Conservation (phyloP, 2,888 invertebrate genomes). For the Icerya purchasi region DNA sequence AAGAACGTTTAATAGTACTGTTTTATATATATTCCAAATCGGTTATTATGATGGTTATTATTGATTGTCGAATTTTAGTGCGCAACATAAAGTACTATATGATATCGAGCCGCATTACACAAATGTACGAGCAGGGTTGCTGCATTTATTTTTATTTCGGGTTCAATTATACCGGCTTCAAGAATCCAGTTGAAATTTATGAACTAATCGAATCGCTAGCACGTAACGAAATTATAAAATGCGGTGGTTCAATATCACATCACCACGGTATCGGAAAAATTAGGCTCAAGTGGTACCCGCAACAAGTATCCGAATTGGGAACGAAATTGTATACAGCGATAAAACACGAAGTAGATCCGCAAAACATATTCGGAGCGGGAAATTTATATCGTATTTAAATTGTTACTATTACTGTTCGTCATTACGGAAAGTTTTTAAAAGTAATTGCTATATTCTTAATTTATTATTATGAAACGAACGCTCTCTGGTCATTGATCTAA, state of each 20-base stretch:
- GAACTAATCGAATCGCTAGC: conserved; percentile 73
- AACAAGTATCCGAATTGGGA: conserved; percentile 62
- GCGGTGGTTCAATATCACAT: conserved; percentile 81
- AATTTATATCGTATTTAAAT: conserved; percentile 39
- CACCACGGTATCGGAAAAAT: conserved; percentile 93
- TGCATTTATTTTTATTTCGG: conserved; percentile 91
- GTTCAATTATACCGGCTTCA: conserved; percentile 38
- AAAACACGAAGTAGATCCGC: conserved; percentile 73
- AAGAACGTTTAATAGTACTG: too few species aligned
- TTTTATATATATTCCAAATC: not conserved
- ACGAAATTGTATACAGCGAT: conserved; percentile 54
- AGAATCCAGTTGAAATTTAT: conserved; percentile 54
- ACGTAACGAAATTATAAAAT: conserved; percentile 73
- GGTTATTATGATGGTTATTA: too few species aligned
- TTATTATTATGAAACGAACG: too few species aligned
- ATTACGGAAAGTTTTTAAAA: too few species aligned
- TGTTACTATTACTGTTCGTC: too few species aligned
- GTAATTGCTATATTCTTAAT: too few species aligned
- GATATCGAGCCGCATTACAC: conserved; percentile 70
- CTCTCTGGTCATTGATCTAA: too few species aligned
- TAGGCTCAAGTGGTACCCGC: conserved; percentile 63
- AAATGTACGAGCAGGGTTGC: conserved; percentile 92
- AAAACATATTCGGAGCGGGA: conserved; percentile 77
- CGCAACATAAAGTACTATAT: conserved; percentile 35
- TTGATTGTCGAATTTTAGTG: not conserved